phyloP scores from a whole-genome alignment of 2,888 invertebrate species.

The Lepetodrilus schrolli region DNA sequence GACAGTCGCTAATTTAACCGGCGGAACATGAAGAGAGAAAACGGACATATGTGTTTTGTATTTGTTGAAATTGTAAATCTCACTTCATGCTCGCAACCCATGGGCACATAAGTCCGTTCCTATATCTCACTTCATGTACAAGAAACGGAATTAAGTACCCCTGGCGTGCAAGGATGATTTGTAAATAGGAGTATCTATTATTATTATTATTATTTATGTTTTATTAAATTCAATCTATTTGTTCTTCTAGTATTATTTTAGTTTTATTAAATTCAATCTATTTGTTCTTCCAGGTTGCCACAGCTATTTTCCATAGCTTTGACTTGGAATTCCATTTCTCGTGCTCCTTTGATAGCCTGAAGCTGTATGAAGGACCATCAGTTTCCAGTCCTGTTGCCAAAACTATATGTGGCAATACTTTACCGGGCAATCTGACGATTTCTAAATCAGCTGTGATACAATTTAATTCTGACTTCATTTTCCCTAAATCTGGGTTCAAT shows the following conservation, averaged over 20 bases:
- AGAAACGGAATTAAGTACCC: too few relatives aligned
- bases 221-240: not conserved
- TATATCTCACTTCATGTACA: too few relatives aligned
- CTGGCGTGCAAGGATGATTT: too few relatives aligned
- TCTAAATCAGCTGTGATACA: not conserved
- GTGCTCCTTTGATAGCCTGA: not conserved
- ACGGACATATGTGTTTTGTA: too few relatives aligned
- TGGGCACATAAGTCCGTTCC: too few relatives aligned
- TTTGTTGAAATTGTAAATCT: too few relatives aligned
- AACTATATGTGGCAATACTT: not conserved
- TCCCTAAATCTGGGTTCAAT: not conserved
- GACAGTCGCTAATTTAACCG: too few relatives aligned
- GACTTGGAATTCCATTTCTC: not conserved
- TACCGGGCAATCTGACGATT: not conserved
- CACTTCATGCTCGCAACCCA: too few relatives aligned
- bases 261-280: not conserved
- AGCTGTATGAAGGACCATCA: not conserved
- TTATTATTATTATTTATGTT: too few relatives aligned
- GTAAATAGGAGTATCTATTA: too few relatives aligned
- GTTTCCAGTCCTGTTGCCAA: not conserved
- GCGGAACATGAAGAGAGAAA: too few relatives aligned
- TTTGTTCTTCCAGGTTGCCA: not conserved
- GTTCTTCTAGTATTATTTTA: not conserved
- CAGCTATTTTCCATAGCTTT: not conserved
- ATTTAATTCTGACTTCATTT: slow-evolving; percentile 2